Evolutionary conservation across 2,797 vertebrate genomes (phyloP).

Genomic region (Synanceia verrucosa): DNA sequence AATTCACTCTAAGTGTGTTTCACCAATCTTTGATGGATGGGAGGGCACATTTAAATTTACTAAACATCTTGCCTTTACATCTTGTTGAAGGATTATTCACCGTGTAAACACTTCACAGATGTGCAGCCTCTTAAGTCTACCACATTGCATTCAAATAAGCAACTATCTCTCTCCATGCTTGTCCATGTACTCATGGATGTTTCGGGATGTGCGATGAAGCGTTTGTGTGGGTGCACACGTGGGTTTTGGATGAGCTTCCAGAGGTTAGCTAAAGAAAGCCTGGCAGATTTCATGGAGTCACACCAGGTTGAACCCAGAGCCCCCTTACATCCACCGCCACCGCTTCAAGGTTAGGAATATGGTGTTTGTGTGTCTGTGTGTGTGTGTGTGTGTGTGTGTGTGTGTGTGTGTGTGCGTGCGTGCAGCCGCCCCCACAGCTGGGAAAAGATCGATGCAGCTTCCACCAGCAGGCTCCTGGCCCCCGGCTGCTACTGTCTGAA

Average conservation of each 20-base stretch:
- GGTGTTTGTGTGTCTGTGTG: conserved; percentile 2
- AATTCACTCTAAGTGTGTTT: not conserved
- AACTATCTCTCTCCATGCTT: conserved; percentile 5
- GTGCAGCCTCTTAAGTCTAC: not conserved
- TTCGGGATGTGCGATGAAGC: conserved; percentile 31
- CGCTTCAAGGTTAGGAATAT: conserved; percentile 57
- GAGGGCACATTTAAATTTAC: not conserved
- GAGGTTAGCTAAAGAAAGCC: conserved; percentile 50
- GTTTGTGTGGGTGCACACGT: conserved; percentile 44
- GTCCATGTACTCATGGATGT: conserved; percentile 7
- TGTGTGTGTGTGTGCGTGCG: conserved; percentile 22
- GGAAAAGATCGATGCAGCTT: conserved; percentile 76
- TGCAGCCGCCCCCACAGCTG: conserved; percentile 75
- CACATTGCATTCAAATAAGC: conserved; percentile 8
- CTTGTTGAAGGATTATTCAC: conserved; percentile 1
- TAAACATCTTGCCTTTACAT: not conserved
- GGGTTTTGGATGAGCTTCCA: conserved; percentile 44
- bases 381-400: conserved; percentile 16
- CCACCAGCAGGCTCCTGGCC: conserved; percentile 74
- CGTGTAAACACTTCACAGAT: not conserved
- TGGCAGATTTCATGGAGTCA: conserved; percentile 57
- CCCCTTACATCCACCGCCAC: conserved; percentile 53
- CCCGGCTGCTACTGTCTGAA: conserved; percentile 76
- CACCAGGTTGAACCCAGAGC: conserved; percentile 48
- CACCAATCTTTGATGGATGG: not conserved